These are phyloP conservation scores for Lomographa bimaculata DNA, from an alignment of 2,888 invertebrate species.

Conservation along the genomic window DNA sequence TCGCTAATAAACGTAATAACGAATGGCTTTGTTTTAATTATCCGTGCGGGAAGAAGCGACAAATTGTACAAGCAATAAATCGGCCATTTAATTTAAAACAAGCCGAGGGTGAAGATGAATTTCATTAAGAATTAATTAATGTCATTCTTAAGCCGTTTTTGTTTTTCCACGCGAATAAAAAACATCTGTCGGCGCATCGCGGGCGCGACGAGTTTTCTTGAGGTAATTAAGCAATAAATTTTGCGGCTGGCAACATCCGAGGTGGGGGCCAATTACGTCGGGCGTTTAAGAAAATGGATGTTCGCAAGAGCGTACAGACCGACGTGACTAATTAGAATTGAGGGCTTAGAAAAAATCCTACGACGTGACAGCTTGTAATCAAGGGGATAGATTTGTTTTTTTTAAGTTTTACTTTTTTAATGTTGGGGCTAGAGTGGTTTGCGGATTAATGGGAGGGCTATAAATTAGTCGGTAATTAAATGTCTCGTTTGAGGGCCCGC, in stretches of 20 bases:
- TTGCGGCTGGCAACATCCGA: constrained; percentile 76
- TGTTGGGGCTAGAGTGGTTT: constrained; percentile 58
- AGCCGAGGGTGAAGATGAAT: constrained; percentile 81
- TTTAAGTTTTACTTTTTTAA: constrained; percentile 58
- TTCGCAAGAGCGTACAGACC: constrained; percentile 57
- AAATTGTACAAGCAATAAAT: constrained; percentile 82
- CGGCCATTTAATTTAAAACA: constrained; percentile 79
- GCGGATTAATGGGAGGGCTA: constrained; percentile 70
- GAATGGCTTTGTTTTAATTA: constrained; percentile 66
- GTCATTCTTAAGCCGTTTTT: constrained; percentile 82
- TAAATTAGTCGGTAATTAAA: constrained; percentile 80
- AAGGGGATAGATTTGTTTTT: constrained; percentile 74
- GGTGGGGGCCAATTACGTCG: constrained; percentile 77
- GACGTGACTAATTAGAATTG: constrained; percentile 77
- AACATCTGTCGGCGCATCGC: constrained; percentile 74
- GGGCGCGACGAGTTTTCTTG: constrained; percentile 76
- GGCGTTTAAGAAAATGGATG: constrained; percentile 79
- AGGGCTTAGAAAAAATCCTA: constrained; percentile 80
- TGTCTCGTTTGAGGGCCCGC: constrained; percentile 53
- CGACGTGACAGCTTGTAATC: constrained; percentile 82
- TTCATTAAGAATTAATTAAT: constrained; percentile 84
- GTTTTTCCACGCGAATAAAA: constrained; percentile 81
- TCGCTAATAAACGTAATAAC: constrained; percentile 76
- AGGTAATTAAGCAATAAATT: constrained; percentile 85
- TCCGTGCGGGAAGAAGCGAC: constrained; percentile 63